phyloP scores from a whole-genome alignment of 2,888 invertebrate species.

The Athalia rosae region DNA sequence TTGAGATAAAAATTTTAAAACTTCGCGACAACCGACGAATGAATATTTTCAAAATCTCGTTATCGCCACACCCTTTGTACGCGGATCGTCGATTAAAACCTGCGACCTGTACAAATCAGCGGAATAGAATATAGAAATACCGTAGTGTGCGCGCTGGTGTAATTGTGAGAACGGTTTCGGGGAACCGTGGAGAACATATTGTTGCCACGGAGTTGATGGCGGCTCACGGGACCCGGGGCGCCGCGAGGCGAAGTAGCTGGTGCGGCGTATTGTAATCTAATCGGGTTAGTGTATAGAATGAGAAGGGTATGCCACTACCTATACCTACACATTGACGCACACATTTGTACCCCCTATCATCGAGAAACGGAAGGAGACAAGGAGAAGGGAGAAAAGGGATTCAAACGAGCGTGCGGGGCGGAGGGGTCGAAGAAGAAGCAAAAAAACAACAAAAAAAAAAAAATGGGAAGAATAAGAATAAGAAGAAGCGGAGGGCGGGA shows the following conservation, averaged over 20 bases:
- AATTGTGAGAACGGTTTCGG: too few relatives aligned
- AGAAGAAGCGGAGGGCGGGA: constrained; percentile 48
- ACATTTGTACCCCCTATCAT: constrained; percentile 32
- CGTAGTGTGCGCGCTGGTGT: too few relatives aligned
- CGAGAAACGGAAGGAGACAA: constrained; percentile 45
- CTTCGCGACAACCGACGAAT: too few relatives aligned
- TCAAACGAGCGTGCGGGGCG: constrained; percentile 49
- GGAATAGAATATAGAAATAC: too few relatives aligned
- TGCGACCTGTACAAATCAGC: too few relatives aligned
- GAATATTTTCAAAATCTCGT: too few relatives aligned
- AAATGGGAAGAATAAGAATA: constrained; percentile 45
- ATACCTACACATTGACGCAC: neutral
- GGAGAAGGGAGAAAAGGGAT: constrained; percentile 44
- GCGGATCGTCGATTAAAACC: too few relatives aligned
- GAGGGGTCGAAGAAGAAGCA: constrained; percentile 50
- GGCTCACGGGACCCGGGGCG: neutral
- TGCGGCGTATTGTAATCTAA: constrained; percentile 62
- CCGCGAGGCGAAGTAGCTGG: constrained; percentile 22
- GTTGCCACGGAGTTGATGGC: neutral
- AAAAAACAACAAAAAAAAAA: constrained; percentile 36
- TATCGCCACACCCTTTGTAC: too few relatives aligned
- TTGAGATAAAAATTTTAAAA: too few relatives aligned
- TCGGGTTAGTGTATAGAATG: constrained; percentile 56
- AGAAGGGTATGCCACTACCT: constrained; percentile 31
- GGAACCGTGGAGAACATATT: neutral